Base-by-base conservation (phyloP, 2,797 vertebrate genomes). In the Falco peregrinus region DNA sequence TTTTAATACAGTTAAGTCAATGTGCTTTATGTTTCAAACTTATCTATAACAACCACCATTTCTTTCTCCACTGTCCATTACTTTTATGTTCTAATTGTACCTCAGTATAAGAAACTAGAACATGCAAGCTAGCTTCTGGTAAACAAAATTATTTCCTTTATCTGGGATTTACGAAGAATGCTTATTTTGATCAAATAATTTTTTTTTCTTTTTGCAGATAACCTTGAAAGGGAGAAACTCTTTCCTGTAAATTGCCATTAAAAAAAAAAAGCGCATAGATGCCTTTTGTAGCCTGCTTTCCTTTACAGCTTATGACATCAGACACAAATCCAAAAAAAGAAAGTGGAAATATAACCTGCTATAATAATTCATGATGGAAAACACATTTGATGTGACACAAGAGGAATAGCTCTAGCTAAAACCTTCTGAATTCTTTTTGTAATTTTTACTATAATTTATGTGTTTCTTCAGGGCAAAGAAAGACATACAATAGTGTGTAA, bases 371-470 rank as follows among this genome's bases (percentile, higher is more conserved):
- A 93, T 57, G 91, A 43, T 19, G 28, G 63, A 94, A 95, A 91
- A 90, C 14, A 73, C 20, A 74, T 33, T 63, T 88, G 43, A 86
- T 81, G 20, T 47, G 31, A 91, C 63, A 47, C 24, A 70, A 86
- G 50, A 91, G 22, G 18, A 71, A 82, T 3, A 84, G 69, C 25
- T 83, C 47, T 69, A 65, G 25, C 84, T 89, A 84, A 87, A 95
- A 64, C 35, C 31, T 84, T 93, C 56, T 65, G 63, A 95, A 88
- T 64, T 67, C 0, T 77, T 86, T 90, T 83, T 71, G 60, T 39
- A 67, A 69, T 53, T 90, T 91, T 96, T 90, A 41, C 63, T 67
- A 57, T 60, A 92, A 96, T 88, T 81, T 57, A 83, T 54, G 21
- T 69, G n/a, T 60, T 91, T 95, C 65, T 92, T 89, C 45, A 10